Evolutionary conservation across 2,888 invertebrate species (phyloP).

Genomic region (Hyles lineata): DNA sequence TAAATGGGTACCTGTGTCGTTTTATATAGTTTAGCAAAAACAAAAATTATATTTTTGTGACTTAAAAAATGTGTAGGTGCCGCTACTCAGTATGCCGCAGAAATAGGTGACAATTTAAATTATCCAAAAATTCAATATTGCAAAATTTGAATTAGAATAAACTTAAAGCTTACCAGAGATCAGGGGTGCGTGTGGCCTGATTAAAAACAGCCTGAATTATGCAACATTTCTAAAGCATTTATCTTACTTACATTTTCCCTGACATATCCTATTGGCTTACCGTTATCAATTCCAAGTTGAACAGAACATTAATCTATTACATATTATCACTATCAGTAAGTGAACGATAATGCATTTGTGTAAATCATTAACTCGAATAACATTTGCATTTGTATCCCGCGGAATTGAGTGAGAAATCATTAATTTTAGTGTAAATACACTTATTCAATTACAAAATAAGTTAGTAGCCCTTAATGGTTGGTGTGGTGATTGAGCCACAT

Average conservation of each 20-base stretch:
- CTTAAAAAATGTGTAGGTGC: too few species aligned
- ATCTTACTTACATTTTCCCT: slow-evolving; percentile 23
- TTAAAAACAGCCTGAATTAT: slow-evolving; percentile 1
- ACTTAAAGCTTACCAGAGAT: background rate
- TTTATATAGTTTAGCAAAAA: too few species aligned
- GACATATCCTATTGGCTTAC: slow-evolving; percentile 16
- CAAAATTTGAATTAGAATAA: too few species aligned
- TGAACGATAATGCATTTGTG: slow-evolving; percentile 26
- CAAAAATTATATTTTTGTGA: too few species aligned
- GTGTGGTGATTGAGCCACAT: slow-evolving; percentile 44
- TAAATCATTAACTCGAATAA: slow-evolving; percentile 22
- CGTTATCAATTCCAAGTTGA: slow-evolving; percentile 19
- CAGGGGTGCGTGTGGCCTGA: slow-evolving; percentile 18
- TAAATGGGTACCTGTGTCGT: too few species aligned
- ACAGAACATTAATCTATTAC: slow-evolving; percentile 23
- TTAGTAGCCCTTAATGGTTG: background rate
- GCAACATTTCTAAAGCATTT: slow-evolving; percentile 24
- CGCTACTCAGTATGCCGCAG: too few species aligned
- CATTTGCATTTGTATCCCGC: slow-evolving; percentile 15
- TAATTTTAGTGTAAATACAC: slow-evolving; percentile 14
- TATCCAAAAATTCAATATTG: too few species aligned
- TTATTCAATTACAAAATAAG: slow-evolving; percentile 21
- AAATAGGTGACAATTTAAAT: too few species aligned
- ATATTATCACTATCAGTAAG: slow-evolving; percentile 25
- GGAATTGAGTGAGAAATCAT: slow-evolving; percentile 16